Evolutionary conservation across 1,140 invertebrate genomes (phyloP).

Genomic region (Chrysomallon squamiferum): DNA sequence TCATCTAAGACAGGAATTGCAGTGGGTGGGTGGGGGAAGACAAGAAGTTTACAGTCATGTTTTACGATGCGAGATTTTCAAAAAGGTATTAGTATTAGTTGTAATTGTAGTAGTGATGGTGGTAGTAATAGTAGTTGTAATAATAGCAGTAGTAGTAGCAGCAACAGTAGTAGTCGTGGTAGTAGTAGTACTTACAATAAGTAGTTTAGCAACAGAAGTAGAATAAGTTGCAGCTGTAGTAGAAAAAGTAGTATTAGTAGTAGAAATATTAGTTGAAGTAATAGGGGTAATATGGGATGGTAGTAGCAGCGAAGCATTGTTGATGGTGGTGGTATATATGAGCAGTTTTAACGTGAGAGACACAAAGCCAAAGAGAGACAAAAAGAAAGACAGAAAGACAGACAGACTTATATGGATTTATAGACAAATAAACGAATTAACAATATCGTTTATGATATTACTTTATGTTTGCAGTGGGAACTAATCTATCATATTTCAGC

Average conservation of each 20-base stretch:
- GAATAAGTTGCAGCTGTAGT: background rate
- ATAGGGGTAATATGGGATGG: background rate
- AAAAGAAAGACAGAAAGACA: no score
- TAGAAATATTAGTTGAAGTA: background rate
- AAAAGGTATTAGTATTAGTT: constrained; percentile 1
- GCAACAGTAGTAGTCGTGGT: constrained; percentile 1
- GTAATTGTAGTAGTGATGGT: constrained; percentile 5
- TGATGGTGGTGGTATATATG: no score
- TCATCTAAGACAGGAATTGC: no score
- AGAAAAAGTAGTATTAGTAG: background rate
- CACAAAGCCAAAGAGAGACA: no score
- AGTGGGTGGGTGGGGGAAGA: background rate
- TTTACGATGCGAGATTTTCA: no score
- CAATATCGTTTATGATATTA: no score
- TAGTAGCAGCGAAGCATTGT: no score
- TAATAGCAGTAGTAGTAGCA: constrained; percentile 7
- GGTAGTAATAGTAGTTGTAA: constrained; percentile 5
- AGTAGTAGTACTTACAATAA: background rate
- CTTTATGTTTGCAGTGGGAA: no score
- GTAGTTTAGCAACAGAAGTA: background rate
- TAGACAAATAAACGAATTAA: no score
- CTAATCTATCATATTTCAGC: no score
- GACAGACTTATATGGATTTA: no score
- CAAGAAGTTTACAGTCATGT: background rate
- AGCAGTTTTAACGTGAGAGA: no score